phyloP scores from a whole-genome alignment of 2,888 invertebrate species.

The Trichopoda pennipes region DNA sequence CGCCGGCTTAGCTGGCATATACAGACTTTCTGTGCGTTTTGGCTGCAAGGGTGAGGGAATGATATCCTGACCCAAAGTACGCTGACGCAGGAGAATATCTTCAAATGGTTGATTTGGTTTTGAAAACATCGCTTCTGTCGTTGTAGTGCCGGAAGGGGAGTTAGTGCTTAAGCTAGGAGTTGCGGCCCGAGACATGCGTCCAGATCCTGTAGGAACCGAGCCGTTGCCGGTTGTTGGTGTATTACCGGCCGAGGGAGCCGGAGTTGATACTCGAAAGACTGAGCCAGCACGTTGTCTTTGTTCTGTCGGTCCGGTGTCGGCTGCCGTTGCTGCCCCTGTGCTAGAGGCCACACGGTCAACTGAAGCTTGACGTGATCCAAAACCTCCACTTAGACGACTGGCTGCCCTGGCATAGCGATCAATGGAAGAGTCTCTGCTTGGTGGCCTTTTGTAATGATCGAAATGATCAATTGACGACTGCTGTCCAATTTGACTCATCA shows the following conservation, averaged over 20 bases:
- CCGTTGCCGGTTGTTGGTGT: slow-evolving; percentile 84
- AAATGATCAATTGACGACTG: slow-evolving; percentile 93
- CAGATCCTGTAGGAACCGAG: slow-evolving; percentile 83
- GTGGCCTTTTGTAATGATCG: slow-evolving; percentile 96
- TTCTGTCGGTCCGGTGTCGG: slow-evolving; percentile 64
- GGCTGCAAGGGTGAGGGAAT: slow-evolving; percentile 93
- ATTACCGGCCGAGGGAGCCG: slow-evolving; percentile 71
- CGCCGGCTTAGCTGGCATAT: slow-evolving; percentile 85
- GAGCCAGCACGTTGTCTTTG: slow-evolving; percentile 83
- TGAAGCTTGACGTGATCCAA: slow-evolving; percentile 88
- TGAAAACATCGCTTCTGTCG: slow-evolving; percentile 80
- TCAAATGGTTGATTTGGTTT: slow-evolving; percentile 87
- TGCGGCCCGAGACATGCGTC: slow-evolving; percentile 81
- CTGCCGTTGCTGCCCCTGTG: slow-evolving; percentile 56
- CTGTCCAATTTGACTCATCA: slow-evolving; percentile 78
- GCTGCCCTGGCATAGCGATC: slow-evolving; percentile 89
- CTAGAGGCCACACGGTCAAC: slow-evolving; percentile 84
- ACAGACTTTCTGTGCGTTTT: slow-evolving; percentile 94
- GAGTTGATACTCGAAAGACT: slow-evolving; percentile 81
- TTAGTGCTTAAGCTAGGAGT: slow-evolving; percentile 81
- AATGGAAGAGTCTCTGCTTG: slow-evolving; percentile 92
- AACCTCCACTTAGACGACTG: slow-evolving; percentile 82
- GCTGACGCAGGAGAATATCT: slow-evolving; percentile 89
- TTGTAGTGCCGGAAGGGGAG: slow-evolving; percentile 76
- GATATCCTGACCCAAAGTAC: slow-evolving; percentile 93